Conservation (phyloP, 2,888 invertebrate genomes). For the Dolichopus griseipennis region DNA sequence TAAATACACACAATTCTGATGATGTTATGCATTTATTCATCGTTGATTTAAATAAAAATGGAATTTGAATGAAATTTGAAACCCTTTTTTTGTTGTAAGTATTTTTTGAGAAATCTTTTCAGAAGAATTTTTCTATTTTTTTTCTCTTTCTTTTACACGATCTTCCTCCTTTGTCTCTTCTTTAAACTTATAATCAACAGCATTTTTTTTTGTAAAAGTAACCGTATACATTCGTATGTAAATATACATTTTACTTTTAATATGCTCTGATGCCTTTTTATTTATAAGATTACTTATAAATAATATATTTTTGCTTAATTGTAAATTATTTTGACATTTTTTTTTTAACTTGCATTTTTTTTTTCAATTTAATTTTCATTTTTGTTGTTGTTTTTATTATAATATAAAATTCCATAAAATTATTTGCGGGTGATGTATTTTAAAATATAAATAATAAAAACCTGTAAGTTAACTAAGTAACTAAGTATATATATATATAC, state of each 20-base stretch:
- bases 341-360: too few species aligned
- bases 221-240: neutral
- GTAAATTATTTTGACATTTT: slow-evolving; percentile 3
- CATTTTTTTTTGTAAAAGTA: neutral
- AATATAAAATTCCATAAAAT: neutral
- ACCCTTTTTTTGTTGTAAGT: neutral
- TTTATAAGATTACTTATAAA: neutral
- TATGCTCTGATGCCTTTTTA: neutral
- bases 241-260: neutral
- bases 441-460: neutral
- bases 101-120: too few species aligned
- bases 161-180: too few species aligned
- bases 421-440: neutral
- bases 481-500: too few species aligned
- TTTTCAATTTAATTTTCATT: too few species aligned
- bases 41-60: neutral
- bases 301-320: neutral
- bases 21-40: too few species aligned
- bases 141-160: too few species aligned
- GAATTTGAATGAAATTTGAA: neutral
- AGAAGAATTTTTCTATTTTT: too few species aligned
- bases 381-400: neutral
- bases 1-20: too few species aligned
- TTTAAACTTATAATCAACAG: too few species aligned
- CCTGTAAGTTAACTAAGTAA: too few species aligned